These are phyloP conservation scores for Odontothrips loti DNA, from an alignment of 2,888 invertebrate genomes.

Conservation along the genomic window DNA sequence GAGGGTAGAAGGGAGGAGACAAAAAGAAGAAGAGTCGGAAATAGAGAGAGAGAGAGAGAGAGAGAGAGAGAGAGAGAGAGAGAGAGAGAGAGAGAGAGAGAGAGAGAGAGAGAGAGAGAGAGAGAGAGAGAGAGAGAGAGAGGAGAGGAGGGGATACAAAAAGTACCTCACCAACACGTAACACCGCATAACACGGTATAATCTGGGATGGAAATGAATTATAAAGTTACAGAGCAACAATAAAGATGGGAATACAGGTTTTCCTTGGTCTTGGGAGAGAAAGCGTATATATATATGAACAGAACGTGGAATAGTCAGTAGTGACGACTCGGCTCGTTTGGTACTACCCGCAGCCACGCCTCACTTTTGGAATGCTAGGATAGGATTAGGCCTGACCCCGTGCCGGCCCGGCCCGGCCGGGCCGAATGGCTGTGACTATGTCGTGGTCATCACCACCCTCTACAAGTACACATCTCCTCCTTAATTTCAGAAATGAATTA, in stretches of 20 bases:
- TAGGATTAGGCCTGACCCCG: no score
- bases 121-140: slow-evolving; percentile 15
- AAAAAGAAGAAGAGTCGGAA: neutral
- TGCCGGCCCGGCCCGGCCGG: no score
- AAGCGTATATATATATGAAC: no score
- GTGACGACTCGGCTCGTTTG: no score
- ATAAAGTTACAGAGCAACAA: slow-evolving; percentile 20
- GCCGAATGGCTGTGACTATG: no score
- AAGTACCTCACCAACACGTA: slow-evolving; percentile 5
- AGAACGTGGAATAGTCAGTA: no score
- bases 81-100: slow-evolving; percentile 15
- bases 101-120: slow-evolving; percentile 15
- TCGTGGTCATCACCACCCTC: no score
- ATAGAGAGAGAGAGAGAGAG: neutral
- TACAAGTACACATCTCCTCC: no score
- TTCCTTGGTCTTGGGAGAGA: neutral
- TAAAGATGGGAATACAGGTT: neutral
- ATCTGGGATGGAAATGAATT: slow-evolving; percentile 23
- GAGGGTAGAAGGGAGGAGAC: neutral
- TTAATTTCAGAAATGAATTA: no score
- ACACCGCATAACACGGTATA: slow-evolving; percentile 23
- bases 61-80: slow-evolving; percentile 12
- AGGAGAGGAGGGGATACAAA: neutral
- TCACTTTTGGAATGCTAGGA: no score
- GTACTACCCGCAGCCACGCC: no score